Conservation (phyloP, 2,113 vertebrate species). For the Gobiocypris rarus region DNA sequence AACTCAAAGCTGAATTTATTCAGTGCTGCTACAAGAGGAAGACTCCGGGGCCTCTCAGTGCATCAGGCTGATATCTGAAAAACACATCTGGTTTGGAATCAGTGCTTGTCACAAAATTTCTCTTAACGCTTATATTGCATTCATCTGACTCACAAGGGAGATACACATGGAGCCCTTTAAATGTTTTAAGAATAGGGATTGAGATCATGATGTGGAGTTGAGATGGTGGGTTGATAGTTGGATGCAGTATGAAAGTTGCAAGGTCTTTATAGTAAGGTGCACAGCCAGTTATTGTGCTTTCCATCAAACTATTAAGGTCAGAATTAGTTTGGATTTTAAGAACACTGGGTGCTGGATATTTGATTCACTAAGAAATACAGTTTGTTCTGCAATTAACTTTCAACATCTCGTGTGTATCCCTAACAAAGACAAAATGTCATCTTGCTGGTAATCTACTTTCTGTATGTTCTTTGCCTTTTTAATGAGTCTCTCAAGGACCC, state of each 20-base stretch:
- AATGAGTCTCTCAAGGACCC: not conserved
- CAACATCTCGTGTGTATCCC: not conserved
- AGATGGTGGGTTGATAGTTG: not conserved
- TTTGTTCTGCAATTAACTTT: conserved; percentile 7
- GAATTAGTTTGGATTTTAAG: not conserved
- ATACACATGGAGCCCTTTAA: not conserved
- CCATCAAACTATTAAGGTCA: not conserved
- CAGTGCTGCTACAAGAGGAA: conserved; percentile 40
- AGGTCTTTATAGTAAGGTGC: not conserved
- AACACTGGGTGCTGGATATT: not conserved
- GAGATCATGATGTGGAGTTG: not conserved
- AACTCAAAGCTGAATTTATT: conserved; percentile 58
- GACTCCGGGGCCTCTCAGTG: conserved; percentile 18
- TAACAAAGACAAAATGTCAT: conserved; percentile 5
- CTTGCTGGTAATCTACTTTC: conserved; percentile 6
- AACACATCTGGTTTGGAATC: conserved; percentile 27
- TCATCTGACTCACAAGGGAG: conserved; percentile 19
- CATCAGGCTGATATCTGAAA: conserved; percentile 33
- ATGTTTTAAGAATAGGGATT: not conserved
- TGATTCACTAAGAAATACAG: not conserved
- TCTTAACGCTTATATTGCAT: conserved; percentile 16
- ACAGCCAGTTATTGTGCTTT: not conserved
- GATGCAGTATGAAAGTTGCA: not conserved
- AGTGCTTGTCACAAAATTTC: conserved; percentile 40
- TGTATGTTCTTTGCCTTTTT: not conserved